Conservation (phyloP, 2,113 vertebrate species). For the Pagrus major region DNA sequence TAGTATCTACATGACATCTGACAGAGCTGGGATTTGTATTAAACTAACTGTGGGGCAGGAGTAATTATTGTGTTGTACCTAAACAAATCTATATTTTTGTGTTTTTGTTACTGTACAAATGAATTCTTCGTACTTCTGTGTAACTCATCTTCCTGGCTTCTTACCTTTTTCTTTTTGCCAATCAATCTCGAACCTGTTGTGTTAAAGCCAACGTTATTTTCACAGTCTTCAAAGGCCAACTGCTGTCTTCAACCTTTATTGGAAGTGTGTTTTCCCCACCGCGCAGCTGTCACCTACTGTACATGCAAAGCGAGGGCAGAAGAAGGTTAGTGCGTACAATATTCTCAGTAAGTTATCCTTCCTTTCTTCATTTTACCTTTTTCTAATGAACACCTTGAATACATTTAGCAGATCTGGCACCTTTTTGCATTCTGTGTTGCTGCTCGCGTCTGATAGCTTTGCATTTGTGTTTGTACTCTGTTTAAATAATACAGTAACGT, state of each 20-base stretch:
- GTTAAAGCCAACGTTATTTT: not conserved
- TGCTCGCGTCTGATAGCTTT: not conserved
- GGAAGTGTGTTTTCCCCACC: not conserved
- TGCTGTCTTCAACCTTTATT: not conserved
- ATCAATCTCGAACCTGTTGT: not conserved
- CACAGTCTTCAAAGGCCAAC: not conserved
- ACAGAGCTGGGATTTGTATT: no score
- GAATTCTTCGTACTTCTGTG: not conserved
- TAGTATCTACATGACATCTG: no score
- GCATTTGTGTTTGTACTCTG: not conserved
- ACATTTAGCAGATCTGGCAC: not conserved
- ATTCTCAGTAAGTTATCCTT: not conserved
- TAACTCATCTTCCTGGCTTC: not conserved
- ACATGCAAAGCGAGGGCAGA: not conserved
- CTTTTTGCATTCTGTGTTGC: not conserved
- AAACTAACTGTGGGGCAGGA: no score
- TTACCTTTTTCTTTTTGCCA: not conserved
- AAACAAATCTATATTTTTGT: not conserved
- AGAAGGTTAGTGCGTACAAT: not conserved
- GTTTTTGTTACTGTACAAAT: not conserved
- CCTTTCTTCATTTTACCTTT: not conserved
- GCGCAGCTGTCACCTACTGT: not conserved
- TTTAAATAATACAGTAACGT: constrained; percentile 8
- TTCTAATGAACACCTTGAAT: not conserved
- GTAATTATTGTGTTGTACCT: not conserved